phyloP scores from a whole-genome alignment of 2,797 vertebrate genomes.

The Paratrypauchen microcephalus region DNA sequence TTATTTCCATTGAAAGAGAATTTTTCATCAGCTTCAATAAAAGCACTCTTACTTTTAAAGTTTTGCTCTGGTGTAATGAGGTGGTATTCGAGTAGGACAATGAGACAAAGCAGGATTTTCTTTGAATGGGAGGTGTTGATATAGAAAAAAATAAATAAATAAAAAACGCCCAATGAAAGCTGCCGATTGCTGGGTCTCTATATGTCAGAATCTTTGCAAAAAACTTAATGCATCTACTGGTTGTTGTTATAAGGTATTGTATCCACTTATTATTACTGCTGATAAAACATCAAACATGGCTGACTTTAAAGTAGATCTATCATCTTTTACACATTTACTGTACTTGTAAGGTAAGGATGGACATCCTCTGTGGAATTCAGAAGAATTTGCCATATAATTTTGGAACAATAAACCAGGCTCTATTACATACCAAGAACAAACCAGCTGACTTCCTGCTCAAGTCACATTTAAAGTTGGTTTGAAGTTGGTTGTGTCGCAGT shows the following conservation, averaged over 20 bases:
- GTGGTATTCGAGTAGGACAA: constrained; percentile 46
- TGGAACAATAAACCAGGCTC: neutral
- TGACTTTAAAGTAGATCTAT: no score
- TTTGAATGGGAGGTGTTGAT: constrained; percentile 27
- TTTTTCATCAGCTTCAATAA: constrained; percentile 63
- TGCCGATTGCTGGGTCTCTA: no score
- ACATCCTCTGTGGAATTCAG: no score
- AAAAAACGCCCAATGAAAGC: neutral
- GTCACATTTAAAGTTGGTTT: neutral
- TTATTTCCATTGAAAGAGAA: constrained; percentile 69
- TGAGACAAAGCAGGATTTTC: constrained; percentile 39
- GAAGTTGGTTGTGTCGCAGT: no score
- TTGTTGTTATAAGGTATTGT: neutral
- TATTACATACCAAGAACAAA: neutral
- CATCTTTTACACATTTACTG: no score
- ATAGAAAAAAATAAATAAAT: constrained; percentile 24
- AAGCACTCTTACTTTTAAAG: constrained; percentile 65
- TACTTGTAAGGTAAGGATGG: no score
- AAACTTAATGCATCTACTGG: neutral
- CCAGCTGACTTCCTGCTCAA: neutral
- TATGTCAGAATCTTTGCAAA: neutral
- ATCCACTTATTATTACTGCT: neutral
- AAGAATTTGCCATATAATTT: no score
- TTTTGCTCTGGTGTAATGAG: constrained; percentile 54
- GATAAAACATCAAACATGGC: no score